A percentile compares a stretch with the other conserved stretches of the same genome.
Conservation (phyloP, 2,888 invertebrate species). For the Cataglyphis albicans region DNA sequence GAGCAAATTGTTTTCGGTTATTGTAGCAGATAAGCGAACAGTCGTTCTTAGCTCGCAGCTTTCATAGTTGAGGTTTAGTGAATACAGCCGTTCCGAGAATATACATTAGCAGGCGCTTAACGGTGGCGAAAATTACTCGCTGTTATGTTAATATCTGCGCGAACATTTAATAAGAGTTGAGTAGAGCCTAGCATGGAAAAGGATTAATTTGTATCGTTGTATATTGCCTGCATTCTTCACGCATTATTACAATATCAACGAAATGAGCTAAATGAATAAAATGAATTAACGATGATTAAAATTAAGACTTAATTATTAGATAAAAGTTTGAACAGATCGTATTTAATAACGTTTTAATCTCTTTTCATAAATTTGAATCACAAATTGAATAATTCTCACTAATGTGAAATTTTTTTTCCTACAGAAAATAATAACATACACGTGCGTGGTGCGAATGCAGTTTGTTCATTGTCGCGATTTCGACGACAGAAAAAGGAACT, state of each 20-base stretch:
- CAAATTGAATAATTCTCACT: no score
- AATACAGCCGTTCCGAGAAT: not conserved
- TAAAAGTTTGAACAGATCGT: not conserved
- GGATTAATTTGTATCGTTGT: not conserved
- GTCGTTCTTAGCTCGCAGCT: slow-evolving; percentile 28
- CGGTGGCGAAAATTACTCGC: slow-evolving; percentile 26
- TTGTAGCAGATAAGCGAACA: slow-evolving; percentile 14
- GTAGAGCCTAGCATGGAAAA: not conserved
- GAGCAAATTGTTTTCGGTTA: slow-evolving; percentile 28
- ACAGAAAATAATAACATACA: not conserved
- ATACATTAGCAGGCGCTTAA: slow-evolving; percentile 19
- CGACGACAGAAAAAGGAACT: not conserved
- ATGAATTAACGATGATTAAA: not conserved
- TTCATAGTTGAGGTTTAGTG: slow-evolving; percentile 10
- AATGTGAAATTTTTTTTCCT: not conserved
- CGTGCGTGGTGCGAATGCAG: not conserved
- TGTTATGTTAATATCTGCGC: not conserved
- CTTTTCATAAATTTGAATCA: no score
- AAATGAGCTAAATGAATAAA: not conserved
- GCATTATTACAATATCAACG: not conserved
- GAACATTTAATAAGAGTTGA: not conserved
- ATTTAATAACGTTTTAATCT: not conserved
- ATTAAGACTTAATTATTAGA: not conserved
- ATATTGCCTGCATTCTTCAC: not conserved
- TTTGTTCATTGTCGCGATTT: slow-evolving; percentile 16